Evolutionary conservation across 2,113 vertebrate genomes (phyloP).

Genomic region (Peromyscus maniculatus): DNA sequence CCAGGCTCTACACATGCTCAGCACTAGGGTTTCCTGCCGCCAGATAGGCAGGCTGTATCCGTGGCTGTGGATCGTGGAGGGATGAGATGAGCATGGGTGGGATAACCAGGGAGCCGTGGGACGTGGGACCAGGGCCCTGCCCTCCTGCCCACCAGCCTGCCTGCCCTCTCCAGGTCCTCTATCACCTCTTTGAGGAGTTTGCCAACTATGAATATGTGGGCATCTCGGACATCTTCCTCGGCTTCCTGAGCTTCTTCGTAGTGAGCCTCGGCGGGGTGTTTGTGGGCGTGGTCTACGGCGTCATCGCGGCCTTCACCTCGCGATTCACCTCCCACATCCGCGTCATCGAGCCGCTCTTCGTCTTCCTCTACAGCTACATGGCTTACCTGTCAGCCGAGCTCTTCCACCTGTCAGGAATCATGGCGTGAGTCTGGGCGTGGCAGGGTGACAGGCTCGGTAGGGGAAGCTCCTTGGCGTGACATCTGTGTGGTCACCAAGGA

Average conservation of each 20-base stretch:
- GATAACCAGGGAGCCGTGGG: background rate
- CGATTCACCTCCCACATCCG: constrained; percentile 97
- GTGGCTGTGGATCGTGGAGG: fast-evolving
- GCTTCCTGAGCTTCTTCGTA: constrained; percentile 96
- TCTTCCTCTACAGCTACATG: constrained; percentile 99
- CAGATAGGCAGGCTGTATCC: background rate
- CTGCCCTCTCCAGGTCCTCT: constrained; percentile 91
- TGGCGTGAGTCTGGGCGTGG: constrained; percentile 93
- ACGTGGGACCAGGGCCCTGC: background rate
- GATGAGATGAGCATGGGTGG: background rate
- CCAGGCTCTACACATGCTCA: background rate
- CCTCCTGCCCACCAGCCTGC: constrained; percentile 22
- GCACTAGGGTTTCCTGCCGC: background rate
- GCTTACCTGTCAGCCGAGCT: constrained; percentile 97
- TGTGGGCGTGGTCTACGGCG: constrained; percentile 94
- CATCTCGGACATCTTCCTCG: constrained; percentile 91
- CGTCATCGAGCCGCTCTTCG: constrained; percentile 98
- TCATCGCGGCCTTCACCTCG: constrained; percentile 97
- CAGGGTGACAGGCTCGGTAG: background rate
- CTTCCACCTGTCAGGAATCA: constrained; percentile 99
- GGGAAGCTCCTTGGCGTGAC: background rate
- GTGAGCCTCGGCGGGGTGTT: constrained; percentile 95
- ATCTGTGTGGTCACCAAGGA: background rate
- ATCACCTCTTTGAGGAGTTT: constrained; percentile 98
- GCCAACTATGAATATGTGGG: constrained; percentile 87